Percentiles rank a stretch among this genome's conserved stretches.
phyloP scores from a whole-genome alignment of 30 jellyfish, hydroid and myxozoan species.

The Aurelia sp. region DNA sequence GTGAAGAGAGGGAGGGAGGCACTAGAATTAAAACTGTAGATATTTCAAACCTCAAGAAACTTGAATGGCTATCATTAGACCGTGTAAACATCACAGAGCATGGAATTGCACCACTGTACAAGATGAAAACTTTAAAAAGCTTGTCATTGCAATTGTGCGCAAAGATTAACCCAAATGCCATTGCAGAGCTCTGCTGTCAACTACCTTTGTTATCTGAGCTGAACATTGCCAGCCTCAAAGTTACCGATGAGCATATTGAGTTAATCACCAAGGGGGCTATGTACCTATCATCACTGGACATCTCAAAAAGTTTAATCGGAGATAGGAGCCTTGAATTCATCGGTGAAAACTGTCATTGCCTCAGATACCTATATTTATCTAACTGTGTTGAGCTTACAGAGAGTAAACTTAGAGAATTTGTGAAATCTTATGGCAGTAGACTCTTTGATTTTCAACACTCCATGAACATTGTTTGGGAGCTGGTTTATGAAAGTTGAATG shows the following conservation, averaged over 20 bases:
- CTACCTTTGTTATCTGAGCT: not conserved
- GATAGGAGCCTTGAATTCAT: slow-evolving; percentile 1
- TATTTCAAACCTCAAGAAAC: slow-evolving; percentile 13
- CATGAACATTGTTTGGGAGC: slow-evolving; percentile 17
- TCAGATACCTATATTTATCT: slow-evolving; percentile 16
- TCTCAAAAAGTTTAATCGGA: slow-evolving; percentile 12
- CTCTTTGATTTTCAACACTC: slow-evolving; percentile 25
- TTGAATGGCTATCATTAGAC: slow-evolving; percentile 15
- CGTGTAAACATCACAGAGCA: slow-evolving; percentile 18
- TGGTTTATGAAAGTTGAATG: not conserved
- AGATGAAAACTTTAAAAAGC: not conserved
- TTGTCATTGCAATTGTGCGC: slow-evolving; percentile 17
- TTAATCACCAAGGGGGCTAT: not conserved
- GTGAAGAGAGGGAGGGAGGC: not conserved
- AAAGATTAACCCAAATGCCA: not conserved
- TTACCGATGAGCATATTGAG: slow-evolving; percentile 26
- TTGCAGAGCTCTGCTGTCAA: not conserved
- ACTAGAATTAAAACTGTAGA: not conserved
- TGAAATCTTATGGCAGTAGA: slow-evolving; percentile 1
- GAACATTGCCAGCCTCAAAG: slow-evolving; percentile 10
- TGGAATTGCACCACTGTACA: slow-evolving; percentile 4
- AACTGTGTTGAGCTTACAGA: slow-evolving; percentile 24
- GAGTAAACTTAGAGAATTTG: not conserved
- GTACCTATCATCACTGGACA: not conserved
- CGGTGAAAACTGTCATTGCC: slow-evolving; percentile 2